Percentiles rank a stretch among this genome's conserved stretches.
Evolutionary conservation across 2,888 invertebrate genomes (phyloP).

Genomic region (Artemia sinica): DNA sequence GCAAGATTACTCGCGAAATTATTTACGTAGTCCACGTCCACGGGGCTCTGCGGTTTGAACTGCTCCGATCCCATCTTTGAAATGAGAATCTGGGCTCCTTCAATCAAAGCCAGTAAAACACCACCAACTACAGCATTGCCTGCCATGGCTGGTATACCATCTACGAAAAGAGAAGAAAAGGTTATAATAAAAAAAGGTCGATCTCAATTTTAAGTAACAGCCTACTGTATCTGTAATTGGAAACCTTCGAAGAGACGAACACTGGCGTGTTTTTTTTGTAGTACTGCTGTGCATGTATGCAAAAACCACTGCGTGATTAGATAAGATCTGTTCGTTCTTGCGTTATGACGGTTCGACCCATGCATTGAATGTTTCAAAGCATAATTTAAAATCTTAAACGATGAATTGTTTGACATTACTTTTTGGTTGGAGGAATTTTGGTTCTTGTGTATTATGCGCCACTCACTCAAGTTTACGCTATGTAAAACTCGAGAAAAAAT

Average conservation of each 20-base stretch:
- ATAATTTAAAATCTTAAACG: too few relatives aligned
- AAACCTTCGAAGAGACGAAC: background rate
- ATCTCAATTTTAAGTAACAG: too few relatives aligned
- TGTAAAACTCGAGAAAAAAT: too few relatives aligned
- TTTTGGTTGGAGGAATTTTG: too few relatives aligned
- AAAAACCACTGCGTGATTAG: background rate
- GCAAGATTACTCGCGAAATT: background rate
- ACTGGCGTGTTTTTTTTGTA: background rate
- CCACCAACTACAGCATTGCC: constrained; percentile 93
- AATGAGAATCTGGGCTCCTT: constrained; percentile 88
- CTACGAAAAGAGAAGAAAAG: constrained; percentile 28
- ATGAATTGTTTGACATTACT: too few relatives aligned
- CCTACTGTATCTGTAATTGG: too few relatives aligned
- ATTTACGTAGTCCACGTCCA: background rate
- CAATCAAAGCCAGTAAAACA: constrained; percentile 81
- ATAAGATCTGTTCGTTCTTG: too few relatives aligned
- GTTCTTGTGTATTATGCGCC: too few relatives aligned
- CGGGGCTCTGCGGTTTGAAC: constrained; percentile 60
- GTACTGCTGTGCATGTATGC: constrained; percentile 52
- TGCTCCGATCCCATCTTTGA: constrained; percentile 80
- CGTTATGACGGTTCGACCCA: too few relatives aligned
- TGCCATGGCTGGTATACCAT: constrained; percentile 41
- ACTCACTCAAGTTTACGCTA: too few relatives aligned
- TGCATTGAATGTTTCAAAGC: too few relatives aligned
- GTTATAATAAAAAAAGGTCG: too few relatives aligned